Evolutionary conservation across 2,113 vertebrate genomes (phyloP).

Genomic region (Chrysemys picta): DNA sequence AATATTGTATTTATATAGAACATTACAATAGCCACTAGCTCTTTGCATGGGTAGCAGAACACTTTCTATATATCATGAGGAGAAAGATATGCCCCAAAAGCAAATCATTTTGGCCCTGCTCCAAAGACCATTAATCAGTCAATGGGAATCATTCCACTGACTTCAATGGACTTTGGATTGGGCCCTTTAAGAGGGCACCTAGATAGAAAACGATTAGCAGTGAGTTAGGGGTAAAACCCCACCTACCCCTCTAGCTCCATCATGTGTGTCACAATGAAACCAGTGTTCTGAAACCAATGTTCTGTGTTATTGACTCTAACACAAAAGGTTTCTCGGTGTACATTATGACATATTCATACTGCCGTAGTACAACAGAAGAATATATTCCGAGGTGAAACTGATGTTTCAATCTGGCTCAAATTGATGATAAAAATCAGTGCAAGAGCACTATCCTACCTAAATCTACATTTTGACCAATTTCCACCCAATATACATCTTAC

Average conservation of each 20-base stretch:
- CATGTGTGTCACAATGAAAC: neutral
- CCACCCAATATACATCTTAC: neutral
- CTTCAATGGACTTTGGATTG: too few relatives aligned
- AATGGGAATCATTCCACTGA: neutral
- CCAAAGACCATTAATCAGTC: neutral
- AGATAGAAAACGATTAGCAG: neutral
- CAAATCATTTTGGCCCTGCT: neutral
- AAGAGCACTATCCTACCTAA: neutral
- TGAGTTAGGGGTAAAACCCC: neutral
- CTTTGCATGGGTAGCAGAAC: neutral
- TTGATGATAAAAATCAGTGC: neutral
- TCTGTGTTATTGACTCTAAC: neutral
- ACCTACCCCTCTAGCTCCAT: too few relatives aligned
- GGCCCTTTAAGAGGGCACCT: neutral
- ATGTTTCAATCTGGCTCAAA: neutral
- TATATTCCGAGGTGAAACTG: conserved; percentile 14
- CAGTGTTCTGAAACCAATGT: neutral
- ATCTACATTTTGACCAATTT: neutral
- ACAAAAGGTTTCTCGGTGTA: neutral
- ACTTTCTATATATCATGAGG: neutral
- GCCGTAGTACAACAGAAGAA: conserved; percentile 12
- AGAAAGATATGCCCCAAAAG: neutral
- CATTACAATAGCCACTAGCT: neutral
- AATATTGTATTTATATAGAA: neutral
- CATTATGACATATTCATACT: neutral